Base-by-base conservation (phyloP, 2,797 vertebrate genomes). In the Moxostoma hubbsi region DNA sequence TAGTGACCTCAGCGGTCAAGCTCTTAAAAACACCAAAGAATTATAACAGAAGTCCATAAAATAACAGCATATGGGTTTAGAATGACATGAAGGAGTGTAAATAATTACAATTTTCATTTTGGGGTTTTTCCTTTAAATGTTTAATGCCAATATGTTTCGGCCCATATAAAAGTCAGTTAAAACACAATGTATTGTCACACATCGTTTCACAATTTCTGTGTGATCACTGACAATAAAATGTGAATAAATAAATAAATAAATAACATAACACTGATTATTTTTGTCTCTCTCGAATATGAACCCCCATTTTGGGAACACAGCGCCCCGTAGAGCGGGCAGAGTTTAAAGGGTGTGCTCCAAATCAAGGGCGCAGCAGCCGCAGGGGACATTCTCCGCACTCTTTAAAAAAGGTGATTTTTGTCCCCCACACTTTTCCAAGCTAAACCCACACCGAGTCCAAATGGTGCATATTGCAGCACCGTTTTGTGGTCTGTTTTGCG, bases 121-220 rank as follows among this genome's bases (percentile, higher is more conserved):
- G 0, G 1, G 1, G 2, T 0, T 1, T 47, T 55, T 47, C 47
- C n/a, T 1, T 18, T 16, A 67, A 67, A 54, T 50, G 62, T 18
- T 9, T 15, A 24, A 24, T 67, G 57, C 62, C 13, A 54, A 5
- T 51, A 18, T 73, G 15, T 62, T 73, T 12, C 18, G n/a, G n/a
- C n/a, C n/a, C n/a, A 16, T 81, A 70, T 77, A 45, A 76, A 73
- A 77, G 49, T 72, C 46, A 12, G 16, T 53, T 66, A 5, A 77
- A 75, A 82, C 62, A 63, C 58, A 54, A 74, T 24, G 24, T 24
- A 74, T 7, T 18, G 12, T 53, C 2, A 46, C 54, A 12, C 4
- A 43, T 24, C 43, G 24, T 74, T 1, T 24, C 24, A 15, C 18
- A 15, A 16, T 75, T 50, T 58, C 45, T 58, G 53, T 58, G 59